Evolutionary conservation across 2,888 invertebrate species (phyloP), one percentile per base, ranked within the genome.

Genomic region (Hypolimnas misippus): DNA sequence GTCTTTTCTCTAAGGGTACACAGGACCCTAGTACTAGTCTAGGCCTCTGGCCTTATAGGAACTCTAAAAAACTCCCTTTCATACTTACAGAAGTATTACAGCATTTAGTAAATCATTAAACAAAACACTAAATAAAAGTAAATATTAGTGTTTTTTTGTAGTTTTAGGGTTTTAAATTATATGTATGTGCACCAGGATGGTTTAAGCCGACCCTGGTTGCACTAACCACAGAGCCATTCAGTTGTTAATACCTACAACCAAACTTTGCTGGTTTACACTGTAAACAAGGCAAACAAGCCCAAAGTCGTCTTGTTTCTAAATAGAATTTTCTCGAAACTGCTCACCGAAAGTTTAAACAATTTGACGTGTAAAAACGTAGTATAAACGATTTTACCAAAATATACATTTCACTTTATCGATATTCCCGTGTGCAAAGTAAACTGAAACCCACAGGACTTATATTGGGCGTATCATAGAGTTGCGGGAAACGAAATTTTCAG

Each of bases 401-500:
- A 29, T 49, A 25, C 29, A 29, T 49, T 29, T 29, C 14, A 29
- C 25, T 25, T 29, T 14, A 29, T 49, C 49, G 29, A 7, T 29
- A 25, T 49, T 5, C 14, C 5, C n/a, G n/a, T 42, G n/a, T 6
- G 40, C 29, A 57, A 51, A 29, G 50, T 51, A 59, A 44, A n/a
- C 33, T 49, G 49, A 12, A 38, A 25, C 54, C 33, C 46, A 12
- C 16, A 38, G 29, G 12, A 55, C 29, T 25, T 55, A 21, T 50
- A 50, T 61, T 61, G 46, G 25, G 54, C 40, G 55, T 55, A 12
- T 55, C 50, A 35, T 40, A 50, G 55, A 31, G 16, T 40, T 29
- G 14, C 10, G 49, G 31, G 31, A 61, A 61, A 61, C 55, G 31
- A 61, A 55, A 61, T 61, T 25, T 50, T 49, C 31, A 19, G 29